phyloP scores from a whole-genome alignment of 1,140 invertebrate species.

The Euwallacea similis region DNA sequence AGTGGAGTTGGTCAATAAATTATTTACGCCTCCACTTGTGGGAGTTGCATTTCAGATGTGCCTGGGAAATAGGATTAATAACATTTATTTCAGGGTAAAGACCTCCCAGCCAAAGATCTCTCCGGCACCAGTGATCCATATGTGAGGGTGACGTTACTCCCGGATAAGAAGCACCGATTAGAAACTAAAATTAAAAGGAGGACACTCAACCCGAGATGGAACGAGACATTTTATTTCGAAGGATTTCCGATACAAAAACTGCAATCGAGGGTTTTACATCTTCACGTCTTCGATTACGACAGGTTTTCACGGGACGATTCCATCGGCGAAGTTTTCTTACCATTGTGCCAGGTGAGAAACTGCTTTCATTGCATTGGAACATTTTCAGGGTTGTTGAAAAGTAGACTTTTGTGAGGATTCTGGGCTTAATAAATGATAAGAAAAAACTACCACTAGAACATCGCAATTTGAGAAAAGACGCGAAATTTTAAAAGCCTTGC shows the following conservation, averaged over 20 bases:
- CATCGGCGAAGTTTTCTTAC: constrained; percentile 94
- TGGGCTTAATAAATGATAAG: too few relatives aligned
- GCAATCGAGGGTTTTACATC: constrained; percentile 86
- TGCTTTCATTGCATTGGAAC: too few relatives aligned
- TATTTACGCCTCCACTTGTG: not conserved
- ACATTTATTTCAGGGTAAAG: constrained; percentile 73
- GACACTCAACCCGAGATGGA: constrained; percentile 95
- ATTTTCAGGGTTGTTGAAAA: too few relatives aligned
- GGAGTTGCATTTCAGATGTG: not conserved
- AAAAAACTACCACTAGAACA: too few relatives aligned
- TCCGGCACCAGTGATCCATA: constrained; percentile 93
- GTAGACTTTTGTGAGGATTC: too few relatives aligned
- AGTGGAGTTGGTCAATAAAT: not conserved
- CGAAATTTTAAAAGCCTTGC: too few relatives aligned
- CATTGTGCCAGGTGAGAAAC: constrained; percentile 80
- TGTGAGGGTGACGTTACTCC: constrained; percentile 87
- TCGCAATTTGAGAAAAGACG: too few relatives aligned
- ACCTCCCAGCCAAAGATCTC: constrained; percentile 91
- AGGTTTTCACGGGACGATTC: constrained; percentile 93
- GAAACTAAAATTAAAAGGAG: constrained; percentile 96
- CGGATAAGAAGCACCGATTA: constrained; percentile 94
- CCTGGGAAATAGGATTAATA: not conserved
- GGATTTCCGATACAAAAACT: constrained; percentile 92
- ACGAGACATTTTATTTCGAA: constrained; percentile 98
- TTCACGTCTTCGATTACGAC: constrained; percentile 96